Conservation (phyloP, 2,888 invertebrate genomes). For the Callyntrura sp. region DNA sequence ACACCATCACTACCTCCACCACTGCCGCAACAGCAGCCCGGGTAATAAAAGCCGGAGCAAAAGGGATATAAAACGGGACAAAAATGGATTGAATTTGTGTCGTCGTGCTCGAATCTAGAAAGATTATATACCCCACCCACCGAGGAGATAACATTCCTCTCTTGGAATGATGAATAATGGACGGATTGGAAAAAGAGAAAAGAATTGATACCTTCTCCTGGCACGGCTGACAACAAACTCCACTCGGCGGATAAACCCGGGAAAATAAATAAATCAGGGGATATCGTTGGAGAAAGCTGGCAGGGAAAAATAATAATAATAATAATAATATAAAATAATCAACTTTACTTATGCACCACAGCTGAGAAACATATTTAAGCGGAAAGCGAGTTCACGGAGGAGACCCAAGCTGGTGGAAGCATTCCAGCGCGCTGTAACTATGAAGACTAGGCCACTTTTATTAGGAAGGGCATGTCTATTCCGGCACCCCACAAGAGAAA, state of each 20-base stretch:
- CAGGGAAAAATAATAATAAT: too few relatives aligned
- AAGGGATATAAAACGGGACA: constrained; percentile 9
- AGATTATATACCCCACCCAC: not conserved
- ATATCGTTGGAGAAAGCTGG: too few relatives aligned
- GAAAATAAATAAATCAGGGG: too few relatives aligned
- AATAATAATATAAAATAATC: too few relatives aligned
- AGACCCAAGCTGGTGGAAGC: too few relatives aligned
- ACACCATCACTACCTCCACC: not conserved
- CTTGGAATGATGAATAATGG: constrained; percentile 31
- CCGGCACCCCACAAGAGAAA: not conserved
- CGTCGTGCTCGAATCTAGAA: not conserved
- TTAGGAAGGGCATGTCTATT: too few relatives aligned
- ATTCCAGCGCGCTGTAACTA: too few relatives aligned
- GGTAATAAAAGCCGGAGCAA: not conserved
- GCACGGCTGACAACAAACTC: not conserved
- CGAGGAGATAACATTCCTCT: not conserved
- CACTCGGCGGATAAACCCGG: too few relatives aligned
- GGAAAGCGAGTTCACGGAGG: too few relatives aligned
- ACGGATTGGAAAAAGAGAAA: constrained; percentile 29
- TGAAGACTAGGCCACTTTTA: too few relatives aligned
- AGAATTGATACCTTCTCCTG: constrained; percentile 1
- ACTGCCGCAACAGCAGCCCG: not conserved
- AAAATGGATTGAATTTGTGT: constrained; percentile 33
- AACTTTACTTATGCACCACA: too few relatives aligned
- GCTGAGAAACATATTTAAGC: too few relatives aligned